Conservation (phyloP, 2,797 vertebrate genomes). For the Molossus alvarezi region DNA sequence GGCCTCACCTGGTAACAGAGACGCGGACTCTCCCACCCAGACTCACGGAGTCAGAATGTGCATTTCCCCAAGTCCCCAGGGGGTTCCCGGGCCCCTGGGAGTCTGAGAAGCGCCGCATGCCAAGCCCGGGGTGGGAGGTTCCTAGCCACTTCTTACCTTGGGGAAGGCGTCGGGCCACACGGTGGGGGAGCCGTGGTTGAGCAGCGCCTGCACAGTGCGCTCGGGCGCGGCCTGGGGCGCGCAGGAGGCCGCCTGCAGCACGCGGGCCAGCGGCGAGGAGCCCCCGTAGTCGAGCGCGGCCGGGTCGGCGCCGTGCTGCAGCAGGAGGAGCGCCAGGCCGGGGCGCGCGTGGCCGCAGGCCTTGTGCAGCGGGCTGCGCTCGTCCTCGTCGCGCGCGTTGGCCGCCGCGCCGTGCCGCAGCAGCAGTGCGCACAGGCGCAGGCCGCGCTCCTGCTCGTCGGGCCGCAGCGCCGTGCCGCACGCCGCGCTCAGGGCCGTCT, state of each 20-base stretch:
- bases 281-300: slow-evolving; percentile 90
- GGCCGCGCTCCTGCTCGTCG: slow-evolving; percentile 43
- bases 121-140: not conserved
- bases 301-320: slow-evolving; percentile 87
- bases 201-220: slow-evolving; percentile 87
- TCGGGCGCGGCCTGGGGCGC: slow-evolving; percentile 81
- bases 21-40: not conserved
- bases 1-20: not conserved
- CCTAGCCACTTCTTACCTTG: slow-evolving; percentile 86
- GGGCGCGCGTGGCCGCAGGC: slow-evolving; percentile 88
- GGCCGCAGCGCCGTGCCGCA: slow-evolving; percentile 71
- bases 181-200: slow-evolving; percentile 90
- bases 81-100: not conserved
- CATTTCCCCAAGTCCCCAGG: not conserved
- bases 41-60: not conserved
- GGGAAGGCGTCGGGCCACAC: slow-evolving; percentile 90
- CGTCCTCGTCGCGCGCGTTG: slow-evolving; percentile 86
- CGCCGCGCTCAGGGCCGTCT: slow-evolving; percentile 89
- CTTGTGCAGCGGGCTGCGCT: slow-evolving; percentile 90
- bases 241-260: slow-evolving; percentile 83
- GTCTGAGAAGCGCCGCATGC: not conserved
- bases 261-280: slow-evolving; percentile 87
- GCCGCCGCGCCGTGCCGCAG: slow-evolving; percentile 79
- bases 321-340: slow-evolving; percentile 86
- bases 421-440: slow-evolving; percentile 89